Conservation (phyloP, 2,113 vertebrate genomes). For the Syrmaticus mikado region DNA sequence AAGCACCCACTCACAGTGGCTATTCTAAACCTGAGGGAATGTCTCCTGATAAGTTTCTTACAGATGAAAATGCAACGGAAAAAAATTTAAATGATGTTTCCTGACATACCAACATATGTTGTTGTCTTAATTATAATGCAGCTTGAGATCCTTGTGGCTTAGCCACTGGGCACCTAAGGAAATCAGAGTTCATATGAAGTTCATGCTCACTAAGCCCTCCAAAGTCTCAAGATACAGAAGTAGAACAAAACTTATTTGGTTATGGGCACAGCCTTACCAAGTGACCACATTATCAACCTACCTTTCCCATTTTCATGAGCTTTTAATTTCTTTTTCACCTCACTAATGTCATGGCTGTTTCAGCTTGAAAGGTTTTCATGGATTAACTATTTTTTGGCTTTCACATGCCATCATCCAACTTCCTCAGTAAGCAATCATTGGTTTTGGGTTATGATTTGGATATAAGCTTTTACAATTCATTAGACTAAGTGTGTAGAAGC, state of each 20-base stretch:
- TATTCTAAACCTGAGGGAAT: neutral
- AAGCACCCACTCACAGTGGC: neutral
- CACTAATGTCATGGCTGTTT: neutral
- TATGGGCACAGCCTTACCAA: neutral
- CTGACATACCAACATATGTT: constrained; percentile 22
- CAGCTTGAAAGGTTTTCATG: neutral
- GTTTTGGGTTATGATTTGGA: neutral
- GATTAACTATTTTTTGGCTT: neutral
- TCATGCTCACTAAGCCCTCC: constrained; percentile 17
- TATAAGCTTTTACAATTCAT: neutral
- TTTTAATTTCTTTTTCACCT: neutral
- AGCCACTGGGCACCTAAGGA: neutral
- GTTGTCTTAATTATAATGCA: constrained; percentile 22
- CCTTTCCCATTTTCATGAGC: neutral
- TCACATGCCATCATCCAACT: neutral
- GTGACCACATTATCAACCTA: neutral
- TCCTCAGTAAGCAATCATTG: neutral
- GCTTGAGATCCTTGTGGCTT: constrained; percentile 1
- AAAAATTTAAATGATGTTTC: constrained; percentile 23
- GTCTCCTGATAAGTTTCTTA: neutral
- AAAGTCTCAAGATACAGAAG: neutral
- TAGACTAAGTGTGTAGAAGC: accelerated
- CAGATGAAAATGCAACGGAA: constrained; percentile 3
- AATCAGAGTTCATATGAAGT: constrained; percentile 50
- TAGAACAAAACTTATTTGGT: neutral